Conservation (phyloP, 2,113 vertebrate genomes). For the Connochaetes taurinus region DNA sequence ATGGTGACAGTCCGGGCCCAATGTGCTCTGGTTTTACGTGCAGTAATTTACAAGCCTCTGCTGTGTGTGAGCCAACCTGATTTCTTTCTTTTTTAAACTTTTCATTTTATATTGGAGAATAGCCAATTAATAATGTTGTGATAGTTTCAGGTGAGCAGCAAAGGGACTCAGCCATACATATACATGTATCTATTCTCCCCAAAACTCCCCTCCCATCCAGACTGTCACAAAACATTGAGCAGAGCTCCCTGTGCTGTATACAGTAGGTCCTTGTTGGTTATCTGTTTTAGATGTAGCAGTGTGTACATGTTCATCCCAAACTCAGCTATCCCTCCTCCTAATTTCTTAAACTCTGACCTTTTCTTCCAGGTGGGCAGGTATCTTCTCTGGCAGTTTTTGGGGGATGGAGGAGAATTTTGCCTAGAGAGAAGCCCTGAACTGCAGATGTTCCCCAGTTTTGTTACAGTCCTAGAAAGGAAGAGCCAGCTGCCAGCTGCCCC, state of each 20-base stretch:
- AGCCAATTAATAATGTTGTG: not conserved
- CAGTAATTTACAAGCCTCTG: not conserved
- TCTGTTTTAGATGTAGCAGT: not conserved
- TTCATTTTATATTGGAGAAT: not conserved
- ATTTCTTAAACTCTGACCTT: not conserved
- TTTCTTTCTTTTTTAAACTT: conserved; percentile 16
- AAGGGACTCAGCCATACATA: not conserved
- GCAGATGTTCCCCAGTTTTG: not conserved
- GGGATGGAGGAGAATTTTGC: not conserved
- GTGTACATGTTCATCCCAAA: not conserved
- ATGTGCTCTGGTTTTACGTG: not conserved
- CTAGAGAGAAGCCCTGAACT: not conserved
- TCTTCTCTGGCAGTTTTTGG: not conserved
- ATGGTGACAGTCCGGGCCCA: too few species aligned
- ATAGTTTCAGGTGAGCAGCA: not conserved
- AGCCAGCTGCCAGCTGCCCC: not conserved
- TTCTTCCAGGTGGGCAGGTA: not conserved
- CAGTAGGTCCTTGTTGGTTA: not conserved
- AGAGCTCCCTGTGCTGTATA: not conserved
- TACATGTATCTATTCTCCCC: not conserved
- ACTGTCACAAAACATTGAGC: not conserved
- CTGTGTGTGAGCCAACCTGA: not conserved
- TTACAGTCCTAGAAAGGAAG: not conserved
- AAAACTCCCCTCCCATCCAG: not conserved
- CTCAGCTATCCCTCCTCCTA: not conserved